Evolutionary conservation across 2,888 invertebrate species (phyloP), one percentile per base, ranked within the genome.

Genomic region (Leptinotarsa juncta): DNA sequence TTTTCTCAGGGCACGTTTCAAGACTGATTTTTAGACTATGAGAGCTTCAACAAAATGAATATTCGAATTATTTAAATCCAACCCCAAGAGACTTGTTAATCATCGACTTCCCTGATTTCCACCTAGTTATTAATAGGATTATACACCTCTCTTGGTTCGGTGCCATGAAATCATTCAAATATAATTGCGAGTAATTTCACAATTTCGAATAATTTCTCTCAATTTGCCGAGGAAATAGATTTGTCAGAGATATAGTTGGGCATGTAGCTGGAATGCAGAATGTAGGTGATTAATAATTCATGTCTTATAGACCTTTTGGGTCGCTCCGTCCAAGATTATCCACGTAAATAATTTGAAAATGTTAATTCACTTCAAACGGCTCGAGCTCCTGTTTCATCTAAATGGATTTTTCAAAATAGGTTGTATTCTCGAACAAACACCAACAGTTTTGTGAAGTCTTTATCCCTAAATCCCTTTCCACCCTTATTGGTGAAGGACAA

Each of bases 101-200:
- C 57, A 20, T 20, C 20, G 20, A 62, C 62, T 16, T 16, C 62
- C n/a, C 26, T 42, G 62, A 16, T 42, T 62, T 62, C 65, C 68
- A 74, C 72, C 65, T 72, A 67, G 65, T 69, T 74, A 77, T 77
- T 74, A 77, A 77, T 79, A 77, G 75, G 55, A 32, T 62, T 57
- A 49, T 75, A 74, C 80, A 81, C 81, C 81, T 81, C 77, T 81
- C 78, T 80, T 79, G 76, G 78, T 81, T 79, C 77, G 77, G 78
- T 79, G 80, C 80, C 79, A 80, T 78, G 73, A 81, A 83, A 81
- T 81, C 80, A 83, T 81, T 82, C 83, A 82, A 80, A 81, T 82
- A 80, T 83, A 84, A 83, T 83, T 83, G 81, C 80, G 82, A 80
- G 81, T 83, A 84, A 83, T 82, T 83, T 81, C 80, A 76, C 80